Conservation (phyloP, 2,888 invertebrate genomes). For the Amaurobius ferox region DNA sequence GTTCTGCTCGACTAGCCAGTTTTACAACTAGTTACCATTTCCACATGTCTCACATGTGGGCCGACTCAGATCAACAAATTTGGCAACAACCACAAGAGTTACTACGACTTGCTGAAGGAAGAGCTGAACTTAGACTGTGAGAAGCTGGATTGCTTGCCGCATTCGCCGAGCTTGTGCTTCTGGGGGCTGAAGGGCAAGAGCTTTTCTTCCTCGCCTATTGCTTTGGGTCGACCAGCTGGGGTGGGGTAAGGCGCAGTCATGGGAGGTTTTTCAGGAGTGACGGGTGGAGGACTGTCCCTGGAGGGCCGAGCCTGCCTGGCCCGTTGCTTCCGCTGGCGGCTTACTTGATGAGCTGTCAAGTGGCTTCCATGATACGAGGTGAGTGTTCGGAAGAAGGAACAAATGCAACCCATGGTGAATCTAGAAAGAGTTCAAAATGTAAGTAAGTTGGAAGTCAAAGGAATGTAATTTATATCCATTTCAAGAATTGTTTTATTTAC, state of each 20-base stretch:
- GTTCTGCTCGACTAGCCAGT: too few relatives aligned
- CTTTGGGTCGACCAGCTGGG: constrained; percentile 4
- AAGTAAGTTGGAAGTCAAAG: background rate
- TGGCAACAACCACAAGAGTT: background rate
- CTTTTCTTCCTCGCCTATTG: constrained; percentile 50
- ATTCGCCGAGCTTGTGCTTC: constrained; percentile 57
- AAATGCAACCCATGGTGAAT: constrained; percentile 73
- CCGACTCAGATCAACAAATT: background rate
- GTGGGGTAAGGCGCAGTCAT: constrained; percentile 15
- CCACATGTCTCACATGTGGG: too few relatives aligned
- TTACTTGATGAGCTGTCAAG: constrained; percentile 74
- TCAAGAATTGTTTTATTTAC: too few relatives aligned
- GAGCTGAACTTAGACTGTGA: constrained; percentile 54
- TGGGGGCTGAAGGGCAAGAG: constrained; percentile 52
- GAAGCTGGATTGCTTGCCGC: constrained; percentile 65
- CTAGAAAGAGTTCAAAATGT: background rate
- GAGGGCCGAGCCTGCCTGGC: constrained; percentile 43
- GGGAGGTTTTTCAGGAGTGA: constrained; percentile 53
- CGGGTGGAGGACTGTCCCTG: constrained; percentile 35
- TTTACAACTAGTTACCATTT: too few relatives aligned
- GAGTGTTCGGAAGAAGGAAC: constrained; percentile 74
- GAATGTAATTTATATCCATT: too few relatives aligned
- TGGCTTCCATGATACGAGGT: constrained; percentile 74
- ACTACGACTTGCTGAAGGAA: constrained; percentile 58
- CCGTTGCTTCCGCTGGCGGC: constrained; percentile 73